Base-by-base conservation (phyloP, 2,888 invertebrate species). In the Apoda limacodes region DNA sequence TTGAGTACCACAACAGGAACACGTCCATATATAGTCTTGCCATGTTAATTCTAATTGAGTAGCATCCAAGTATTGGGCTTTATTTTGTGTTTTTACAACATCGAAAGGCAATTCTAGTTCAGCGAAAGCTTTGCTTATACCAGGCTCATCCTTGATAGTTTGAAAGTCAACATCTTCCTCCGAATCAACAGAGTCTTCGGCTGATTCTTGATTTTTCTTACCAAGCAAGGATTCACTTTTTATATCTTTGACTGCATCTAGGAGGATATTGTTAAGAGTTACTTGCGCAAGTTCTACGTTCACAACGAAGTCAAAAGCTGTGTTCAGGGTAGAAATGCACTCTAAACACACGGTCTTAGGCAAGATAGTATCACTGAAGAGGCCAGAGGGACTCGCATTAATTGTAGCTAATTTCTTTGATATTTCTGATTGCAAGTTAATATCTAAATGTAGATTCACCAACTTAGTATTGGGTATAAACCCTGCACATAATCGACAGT, bases 11-110 rank as follows among this genome's bases (percentile, higher is more conserved):
- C 75, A 75, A 23, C 51, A 58, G 0, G 58, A 51, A 43, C 75
- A 75, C 0, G 46, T 51, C 75, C 75, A 75, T 9, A 27, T 49
- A 24, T 60, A 74, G 22, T 67, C 59, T 15, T 53, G 46, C 72
- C 74, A 75, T 0, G 67, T 55, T 4, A 63, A 25, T 48, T 65
- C 61, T 1, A 60, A 33, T 23, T 62, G 57, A 1, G 61, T 40
- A 1, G 39, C 32, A 13, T 57, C 54, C 4, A 53, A 33, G 30
- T 31, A 43, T 9, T 24, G n/a, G n/a, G 27, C 5, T 33, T 30
- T 3, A 9, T 17, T 13, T 25, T 12, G 2, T 29, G n/a, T 33
- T 26, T 34, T 40, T n/a, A 37, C 26, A 12, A 25, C 31, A 24
- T 35, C 48, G 37, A 29, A 25, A 3, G 13, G 22, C 13, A 27